These are phyloP conservation scores for Desmodus rotundus DNA, from an alignment of 2,113 vertebrate species.

Conservation along the genomic window DNA sequence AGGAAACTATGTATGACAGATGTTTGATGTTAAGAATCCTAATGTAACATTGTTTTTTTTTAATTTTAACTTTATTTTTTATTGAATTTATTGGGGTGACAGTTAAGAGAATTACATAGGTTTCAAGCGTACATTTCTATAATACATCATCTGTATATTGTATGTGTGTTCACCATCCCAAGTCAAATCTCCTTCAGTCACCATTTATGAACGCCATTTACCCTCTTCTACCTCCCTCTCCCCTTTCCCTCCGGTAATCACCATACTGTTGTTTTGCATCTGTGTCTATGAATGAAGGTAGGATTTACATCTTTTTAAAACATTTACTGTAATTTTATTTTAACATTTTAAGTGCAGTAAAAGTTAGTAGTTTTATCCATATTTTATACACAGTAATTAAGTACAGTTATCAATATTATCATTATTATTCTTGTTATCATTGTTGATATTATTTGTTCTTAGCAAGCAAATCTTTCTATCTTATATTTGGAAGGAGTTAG, in stretches of 20 bases:
- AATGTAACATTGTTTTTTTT: neutral
- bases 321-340: constrained; percentile 28
- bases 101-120: too few relatives aligned
- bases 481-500: constrained; percentile 15
- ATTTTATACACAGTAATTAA: neutral
- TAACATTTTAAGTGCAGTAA: constrained; percentile 17
- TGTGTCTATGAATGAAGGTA: neutral
- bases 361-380: neutral
- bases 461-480: constrained; percentile 10
- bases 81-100: neutral
- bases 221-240: neutral
- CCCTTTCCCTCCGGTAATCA: neutral
- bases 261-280: neutral
- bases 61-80: neutral
- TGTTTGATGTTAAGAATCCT: neutral
- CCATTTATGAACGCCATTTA: neutral
- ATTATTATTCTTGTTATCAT: neutral
- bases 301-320: constrained; percentile 16
- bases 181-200: too few relatives aligned
- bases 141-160: too few relatives aligned
- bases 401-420: neutral
- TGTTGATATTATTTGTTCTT: neutral
- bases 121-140: too few relatives aligned
- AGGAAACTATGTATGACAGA: constrained; percentile 37
- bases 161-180: too few relatives aligned